Evolutionary conservation across 1,140 invertebrate genomes (phyloP), one percentile per base, ranked within the genome.

Genomic region (Apis cerana): DNA sequence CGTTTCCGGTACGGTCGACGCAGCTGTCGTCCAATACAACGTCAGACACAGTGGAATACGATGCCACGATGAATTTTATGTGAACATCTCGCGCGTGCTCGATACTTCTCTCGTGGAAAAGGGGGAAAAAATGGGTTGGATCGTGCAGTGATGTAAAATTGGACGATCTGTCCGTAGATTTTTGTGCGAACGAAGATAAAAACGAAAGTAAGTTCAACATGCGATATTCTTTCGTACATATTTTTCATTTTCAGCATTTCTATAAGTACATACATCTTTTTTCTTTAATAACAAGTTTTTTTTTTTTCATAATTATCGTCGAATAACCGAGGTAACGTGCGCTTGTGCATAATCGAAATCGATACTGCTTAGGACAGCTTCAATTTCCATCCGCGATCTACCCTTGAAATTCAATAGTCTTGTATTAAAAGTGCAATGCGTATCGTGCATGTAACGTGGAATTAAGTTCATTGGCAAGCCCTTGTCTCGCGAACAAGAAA

Each of bases 21-120:
- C 90, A 91, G 85, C 84, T 91, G 89, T 88, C 85, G 27, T 54
- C 56, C 48, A 69, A 27, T n/a, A n/a, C 48, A 74, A 27, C 21
- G 17, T 8, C 19, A 23, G 17, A 7, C 12, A 17, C 1, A 52
- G 72, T 52, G 68, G 43, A 54, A 72, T n/a, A n/a, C n/a, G n/a
- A n/a, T n/a, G n/a, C n/a, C n/a, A n/a, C 64, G 27, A 43, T 0
- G 13, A 33, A 81, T 52, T 12, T 52, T 10, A 5, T 0, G n/a
- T 52, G 62, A 43, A 61, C 11, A 17, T 75, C n/a, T 27, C 11
- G 0, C 27, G 9, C 33, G 70, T 64, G 33, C 17, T 8, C 27
- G 27, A 27, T 33, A 10, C 10, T 50, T 19, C 56, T 43, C 74
- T 10, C 7, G 43, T 8, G 10, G 2, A 27, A 7, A n/a, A 19